A percentile compares a stretch with the other conserved stretches of the same genome.
These are phyloP conservation scores for Standfussiana lucernea DNA, from an alignment of 2,888 invertebrate genomes.

Conservation along the genomic window DNA sequence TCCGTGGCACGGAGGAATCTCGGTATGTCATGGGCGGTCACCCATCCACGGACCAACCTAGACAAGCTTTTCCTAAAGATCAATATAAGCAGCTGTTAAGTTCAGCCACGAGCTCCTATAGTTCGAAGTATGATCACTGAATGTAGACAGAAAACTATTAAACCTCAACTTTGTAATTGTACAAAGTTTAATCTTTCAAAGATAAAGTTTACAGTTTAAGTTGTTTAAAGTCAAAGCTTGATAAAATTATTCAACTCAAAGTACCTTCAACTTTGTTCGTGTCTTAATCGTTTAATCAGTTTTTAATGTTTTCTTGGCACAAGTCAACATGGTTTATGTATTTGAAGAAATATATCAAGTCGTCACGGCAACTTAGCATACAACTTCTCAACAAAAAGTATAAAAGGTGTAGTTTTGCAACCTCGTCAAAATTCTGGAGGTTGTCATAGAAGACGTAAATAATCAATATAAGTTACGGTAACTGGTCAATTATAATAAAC, in stretches of 20 bases:
- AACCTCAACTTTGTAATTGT: not conserved
- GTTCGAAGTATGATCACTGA: not conserved
- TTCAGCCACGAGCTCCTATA: not conserved
- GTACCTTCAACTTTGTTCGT: constrained; percentile 7
- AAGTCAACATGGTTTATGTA: not conserved
- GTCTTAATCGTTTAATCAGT: constrained; percentile 25
- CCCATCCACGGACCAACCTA: not conserved
- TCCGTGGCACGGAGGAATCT: not conserved
- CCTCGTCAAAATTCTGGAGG: too few relatives aligned
- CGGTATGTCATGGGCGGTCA: not conserved
- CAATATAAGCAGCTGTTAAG: not conserved
- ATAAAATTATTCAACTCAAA: constrained; percentile 13
- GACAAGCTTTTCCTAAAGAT: not conserved
- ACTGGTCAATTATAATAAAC: too few relatives aligned
- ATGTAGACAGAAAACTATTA: not conserved
- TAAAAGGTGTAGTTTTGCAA: too few relatives aligned
- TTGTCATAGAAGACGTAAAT: too few relatives aligned
- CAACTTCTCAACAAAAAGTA: not conserved
- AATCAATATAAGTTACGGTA: too few relatives aligned
- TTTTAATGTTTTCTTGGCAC: constrained; percentile 2
- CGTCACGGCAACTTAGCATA: not conserved
- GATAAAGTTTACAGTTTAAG: constrained; percentile 2
- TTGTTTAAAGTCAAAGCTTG: constrained; percentile 1
- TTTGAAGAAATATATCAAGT: not conserved
- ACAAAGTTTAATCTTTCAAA: constrained; percentile 6